Evolutionary conservation across 2,888 invertebrate species (phyloP).

Genomic region (Tupiocoris notatus): DNA sequence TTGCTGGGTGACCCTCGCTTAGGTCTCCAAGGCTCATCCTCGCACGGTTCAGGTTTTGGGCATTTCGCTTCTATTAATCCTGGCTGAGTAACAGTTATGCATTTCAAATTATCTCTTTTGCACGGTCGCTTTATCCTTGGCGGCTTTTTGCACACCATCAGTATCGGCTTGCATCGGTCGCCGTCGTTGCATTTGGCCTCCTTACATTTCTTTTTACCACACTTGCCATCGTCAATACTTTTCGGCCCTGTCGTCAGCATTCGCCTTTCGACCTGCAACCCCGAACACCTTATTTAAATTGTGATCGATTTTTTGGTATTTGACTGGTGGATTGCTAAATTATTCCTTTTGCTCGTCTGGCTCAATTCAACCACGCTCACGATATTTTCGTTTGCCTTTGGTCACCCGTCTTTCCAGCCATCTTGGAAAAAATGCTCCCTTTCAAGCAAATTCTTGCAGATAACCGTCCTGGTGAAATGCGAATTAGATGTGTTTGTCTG

Average conservation of each 20-base stretch:
- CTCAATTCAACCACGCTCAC: too few relatives aligned
- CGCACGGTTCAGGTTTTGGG: not conserved
- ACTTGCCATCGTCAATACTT: conserved; percentile 15
- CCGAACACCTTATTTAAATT: not conserved
- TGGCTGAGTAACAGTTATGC: not conserved
- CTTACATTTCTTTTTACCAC: conserved; percentile 7
- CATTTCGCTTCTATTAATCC: not conserved
- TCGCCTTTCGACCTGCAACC: conserved; percentile 22
- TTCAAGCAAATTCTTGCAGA: too few relatives aligned
- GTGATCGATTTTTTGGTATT: too few relatives aligned
- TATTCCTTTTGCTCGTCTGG: too few relatives aligned
- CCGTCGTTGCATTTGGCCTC: not conserved
- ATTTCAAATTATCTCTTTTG: conserved; percentile 17
- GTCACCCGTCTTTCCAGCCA: too few relatives aligned
- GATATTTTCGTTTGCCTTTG: too few relatives aligned
- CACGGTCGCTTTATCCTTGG: not conserved
- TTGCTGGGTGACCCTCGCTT: too few relatives aligned
- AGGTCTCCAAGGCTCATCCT: not conserved
- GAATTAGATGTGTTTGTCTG: too few relatives aligned
- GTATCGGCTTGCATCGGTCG: not conserved
- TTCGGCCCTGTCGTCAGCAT: not conserved
- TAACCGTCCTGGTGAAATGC: too few relatives aligned
- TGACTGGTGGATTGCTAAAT: too few relatives aligned
- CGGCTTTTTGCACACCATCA: not conserved
- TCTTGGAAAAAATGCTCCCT: too few relatives aligned